Evolutionary conservation across 2,797 vertebrate species (phyloP).

Genomic region (Nyctibius grandis): DNA sequence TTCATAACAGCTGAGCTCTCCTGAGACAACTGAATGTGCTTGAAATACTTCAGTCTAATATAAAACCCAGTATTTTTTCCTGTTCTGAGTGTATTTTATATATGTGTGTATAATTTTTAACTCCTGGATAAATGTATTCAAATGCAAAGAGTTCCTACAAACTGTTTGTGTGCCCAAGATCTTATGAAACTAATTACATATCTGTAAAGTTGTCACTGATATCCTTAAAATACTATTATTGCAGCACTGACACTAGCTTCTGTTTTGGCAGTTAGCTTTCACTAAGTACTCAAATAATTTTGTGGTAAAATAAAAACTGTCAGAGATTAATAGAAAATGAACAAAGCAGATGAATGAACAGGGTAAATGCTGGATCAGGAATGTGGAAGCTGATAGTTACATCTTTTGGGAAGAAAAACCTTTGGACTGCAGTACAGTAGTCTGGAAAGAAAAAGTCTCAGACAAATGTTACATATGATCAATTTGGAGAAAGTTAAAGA

Average conservation of each 20-base stretch:
- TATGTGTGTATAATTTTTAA: not conserved
- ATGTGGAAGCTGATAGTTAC: not conserved
- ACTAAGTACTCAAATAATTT: not conserved
- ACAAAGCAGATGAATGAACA: not conserved
- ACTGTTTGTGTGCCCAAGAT: not conserved
- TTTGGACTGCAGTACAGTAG: not conserved
- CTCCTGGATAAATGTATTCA: not conserved
- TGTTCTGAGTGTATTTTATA: not conserved
- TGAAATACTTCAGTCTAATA: not conserved
- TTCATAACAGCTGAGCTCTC: not conserved
- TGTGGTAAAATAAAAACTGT: not conserved
- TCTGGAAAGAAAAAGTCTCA: not conserved
- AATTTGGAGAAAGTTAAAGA: not conserved
- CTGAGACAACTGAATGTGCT: not conserved
- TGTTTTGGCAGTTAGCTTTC: not conserved
- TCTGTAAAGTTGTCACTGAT: not conserved
- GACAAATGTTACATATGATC: not conserved
- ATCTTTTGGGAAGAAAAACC: not conserved
- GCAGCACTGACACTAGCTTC: not conserved
- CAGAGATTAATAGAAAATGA: not conserved
- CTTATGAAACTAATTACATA: not conserved
- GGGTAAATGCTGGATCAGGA: not conserved
- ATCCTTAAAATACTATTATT: not conserved
- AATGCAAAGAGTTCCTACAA: not conserved
- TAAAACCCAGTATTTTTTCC: not conserved